Conservation (phyloP, 1,140 invertebrate genomes). For the Aculops lycopersici region DNA sequence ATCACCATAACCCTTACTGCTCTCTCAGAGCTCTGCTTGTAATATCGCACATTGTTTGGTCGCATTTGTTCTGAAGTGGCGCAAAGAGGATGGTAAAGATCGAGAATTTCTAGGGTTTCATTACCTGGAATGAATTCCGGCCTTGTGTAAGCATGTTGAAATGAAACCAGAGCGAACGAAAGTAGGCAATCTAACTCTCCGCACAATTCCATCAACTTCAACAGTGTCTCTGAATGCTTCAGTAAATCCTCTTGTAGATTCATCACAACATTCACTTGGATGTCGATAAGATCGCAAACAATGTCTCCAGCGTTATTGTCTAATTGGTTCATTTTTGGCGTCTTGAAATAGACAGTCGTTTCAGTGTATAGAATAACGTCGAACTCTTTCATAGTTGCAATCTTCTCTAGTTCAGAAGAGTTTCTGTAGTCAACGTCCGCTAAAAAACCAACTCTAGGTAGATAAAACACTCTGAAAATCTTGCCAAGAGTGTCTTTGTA, state of each 20-base stretch:
- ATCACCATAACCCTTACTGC: constrained; percentile 34
- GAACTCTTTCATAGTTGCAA: constrained; percentile 25
- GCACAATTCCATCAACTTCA: constrained; percentile 26
- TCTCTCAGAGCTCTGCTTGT: constrained; percentile 19
- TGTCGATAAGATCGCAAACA: constrained; percentile 31
- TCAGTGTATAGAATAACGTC: constrained; percentile 27
- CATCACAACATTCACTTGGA: constrained; percentile 37
- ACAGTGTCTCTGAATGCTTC: constrained; percentile 24
- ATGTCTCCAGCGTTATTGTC: constrained; percentile 38
- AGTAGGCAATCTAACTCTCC: constrained; percentile 40
- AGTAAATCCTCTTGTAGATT: constrained; percentile 27
- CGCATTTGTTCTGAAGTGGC: constrained; percentile 29
- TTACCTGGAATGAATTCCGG: constrained; percentile 32
- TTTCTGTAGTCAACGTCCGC: constrained; percentile 2
- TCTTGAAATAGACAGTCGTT: constrained; percentile 36
- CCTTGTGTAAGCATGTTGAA: constrained; percentile 31
- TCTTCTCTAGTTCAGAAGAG: constrained; percentile 18
- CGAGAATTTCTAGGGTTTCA: constrained; percentile 26
- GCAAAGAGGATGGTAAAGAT: constrained; percentile 42
- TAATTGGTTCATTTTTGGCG: constrained; percentile 23
- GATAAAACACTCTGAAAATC: constrained; percentile 1
- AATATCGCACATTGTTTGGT: constrained; percentile 25
- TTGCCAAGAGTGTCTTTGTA: not conserved
- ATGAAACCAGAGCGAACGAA: constrained; percentile 30
- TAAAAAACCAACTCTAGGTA: constrained; percentile 8